Conservation (phyloP, 2,888 invertebrate species). For the Smittia sp. region DNA sequence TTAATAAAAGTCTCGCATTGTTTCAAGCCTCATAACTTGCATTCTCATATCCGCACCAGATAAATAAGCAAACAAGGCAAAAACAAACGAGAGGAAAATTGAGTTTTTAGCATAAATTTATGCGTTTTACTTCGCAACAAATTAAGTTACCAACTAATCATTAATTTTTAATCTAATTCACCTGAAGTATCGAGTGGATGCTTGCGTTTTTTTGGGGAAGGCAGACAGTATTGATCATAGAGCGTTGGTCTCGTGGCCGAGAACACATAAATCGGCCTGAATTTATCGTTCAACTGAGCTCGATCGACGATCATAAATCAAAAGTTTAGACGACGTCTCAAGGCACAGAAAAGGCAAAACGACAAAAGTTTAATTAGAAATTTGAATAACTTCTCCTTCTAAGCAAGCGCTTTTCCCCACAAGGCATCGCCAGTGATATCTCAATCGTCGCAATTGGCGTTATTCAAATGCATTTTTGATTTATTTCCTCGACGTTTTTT, state of each 20-base stretch:
- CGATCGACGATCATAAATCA: constrained; percentile 24
- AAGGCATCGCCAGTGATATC: constrained; percentile 19
- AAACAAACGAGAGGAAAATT: constrained; percentile 1
- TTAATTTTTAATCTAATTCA: constrained; percentile 36
- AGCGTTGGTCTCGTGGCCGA: neutral
- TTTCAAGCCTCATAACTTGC: constrained; percentile 23
- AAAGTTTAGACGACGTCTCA: constrained; percentile 29
- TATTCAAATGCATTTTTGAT: constrained; percentile 28
- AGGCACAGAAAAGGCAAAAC: constrained; percentile 14
- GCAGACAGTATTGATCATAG: constrained; percentile 29
- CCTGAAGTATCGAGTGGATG: constrained; percentile 9
- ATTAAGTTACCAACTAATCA: constrained; percentile 36
- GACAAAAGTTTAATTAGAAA: constrained; percentile 36
- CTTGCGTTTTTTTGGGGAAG: neutral
- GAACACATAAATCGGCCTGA: neutral
- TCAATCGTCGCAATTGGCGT: constrained; percentile 26
- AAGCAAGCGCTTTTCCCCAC: neutral
- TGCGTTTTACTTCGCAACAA: constrained; percentile 23
- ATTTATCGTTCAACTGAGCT: neutral
- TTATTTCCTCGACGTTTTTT: neutral
- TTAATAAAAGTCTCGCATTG: constrained; percentile 34
- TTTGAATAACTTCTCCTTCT: constrained; percentile 15
- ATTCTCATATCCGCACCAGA: neutral
- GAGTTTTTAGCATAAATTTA: constrained; percentile 39
- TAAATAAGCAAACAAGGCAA: constrained; percentile 21